phyloP scores from a whole-genome alignment of 2,888 invertebrate species.

The Parapristionchus giblindavisi region DNA sequence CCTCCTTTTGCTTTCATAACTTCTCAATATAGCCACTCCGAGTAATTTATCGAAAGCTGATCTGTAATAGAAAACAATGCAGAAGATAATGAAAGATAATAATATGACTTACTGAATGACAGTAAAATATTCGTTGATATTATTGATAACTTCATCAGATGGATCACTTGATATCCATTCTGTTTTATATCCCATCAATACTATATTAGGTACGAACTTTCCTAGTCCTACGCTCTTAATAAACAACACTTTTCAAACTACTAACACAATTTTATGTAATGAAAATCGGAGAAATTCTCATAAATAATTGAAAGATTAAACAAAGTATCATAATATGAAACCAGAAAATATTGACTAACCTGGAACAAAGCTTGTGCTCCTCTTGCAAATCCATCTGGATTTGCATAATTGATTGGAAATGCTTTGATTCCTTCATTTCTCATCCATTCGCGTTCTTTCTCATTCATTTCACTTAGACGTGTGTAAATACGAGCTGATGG shows the following conservation, averaged over 20 bases:
- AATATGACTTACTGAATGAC: conserved; percentile 87
- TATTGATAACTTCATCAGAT: conserved; percentile 66
- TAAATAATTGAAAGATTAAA: background rate
- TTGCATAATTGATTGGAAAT: conserved; percentile 6
- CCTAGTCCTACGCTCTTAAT: conserved; percentile 82
- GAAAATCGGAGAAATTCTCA: background rate
- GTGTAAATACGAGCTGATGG: conserved; percentile 7
- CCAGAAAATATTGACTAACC: conserved; percentile 31
- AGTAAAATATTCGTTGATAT: conserved; percentile 85
- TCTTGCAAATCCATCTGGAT: conserved; percentile 18
- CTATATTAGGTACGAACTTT: conserved; percentile 90
- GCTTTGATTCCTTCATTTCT: conserved; percentile 21
- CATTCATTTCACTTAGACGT: background rate
- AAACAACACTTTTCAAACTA: background rate
- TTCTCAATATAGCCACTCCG: conserved; percentile 87
- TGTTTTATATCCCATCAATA: conserved; percentile 91
- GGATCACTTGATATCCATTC: conserved; percentile 81
- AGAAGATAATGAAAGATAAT: conserved; percentile 83
- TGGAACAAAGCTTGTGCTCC: conserved; percentile 61
- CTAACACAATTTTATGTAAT: too few species aligned
- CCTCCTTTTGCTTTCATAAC: background rate
- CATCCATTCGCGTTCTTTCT: conserved; percentile 11
- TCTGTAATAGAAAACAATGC: conserved; percentile 77
- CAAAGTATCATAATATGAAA: background rate
- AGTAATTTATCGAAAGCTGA: conserved; percentile 93